phyloP scores from a whole-genome alignment of 2,888 invertebrate genomes.

The Lasioglossum villosulum region DNA sequence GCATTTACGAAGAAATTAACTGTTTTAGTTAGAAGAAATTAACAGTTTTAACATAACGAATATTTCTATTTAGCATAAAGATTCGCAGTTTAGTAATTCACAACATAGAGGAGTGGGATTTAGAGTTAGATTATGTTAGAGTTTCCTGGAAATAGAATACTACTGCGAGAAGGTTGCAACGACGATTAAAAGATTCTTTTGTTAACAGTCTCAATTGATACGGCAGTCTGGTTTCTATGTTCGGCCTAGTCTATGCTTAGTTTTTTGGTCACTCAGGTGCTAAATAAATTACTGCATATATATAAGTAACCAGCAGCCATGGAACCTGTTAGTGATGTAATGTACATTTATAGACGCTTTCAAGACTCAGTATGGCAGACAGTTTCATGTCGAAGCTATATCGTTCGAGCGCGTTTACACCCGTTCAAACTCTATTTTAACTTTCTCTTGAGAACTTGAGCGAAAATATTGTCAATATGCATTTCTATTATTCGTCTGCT shows the following conservation, averaged over 20 bases:
- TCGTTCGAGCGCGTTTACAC: constrained; percentile 28
- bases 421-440: constrained; percentile 13
- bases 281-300: constrained; percentile 41
- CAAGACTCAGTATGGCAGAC: constrained; percentile 78
- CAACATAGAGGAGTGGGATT: background rate
- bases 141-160: background rate
- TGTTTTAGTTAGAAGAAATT: no score
- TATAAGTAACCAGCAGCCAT: constrained; percentile 41
- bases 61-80: no score
- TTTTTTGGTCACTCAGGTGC: constrained; percentile 23
- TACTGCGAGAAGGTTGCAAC: background rate
- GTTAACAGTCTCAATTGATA: background rate
- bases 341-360: constrained; percentile 78
- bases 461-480: constrained; percentile 69
- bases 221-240: background rate
- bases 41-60: no score
- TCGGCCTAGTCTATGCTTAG: constrained; percentile 18
- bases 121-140: background rate
- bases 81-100: background rate
- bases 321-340: constrained; percentile 83
- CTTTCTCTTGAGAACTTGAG: constrained; percentile 6
- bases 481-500: constrained; percentile 72
- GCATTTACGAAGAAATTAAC: no score
- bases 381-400: constrained; percentile 72
- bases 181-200: background rate